Conservation (phyloP, 2,113 vertebrate genomes). For the Catagonus wagneri region DNA sequence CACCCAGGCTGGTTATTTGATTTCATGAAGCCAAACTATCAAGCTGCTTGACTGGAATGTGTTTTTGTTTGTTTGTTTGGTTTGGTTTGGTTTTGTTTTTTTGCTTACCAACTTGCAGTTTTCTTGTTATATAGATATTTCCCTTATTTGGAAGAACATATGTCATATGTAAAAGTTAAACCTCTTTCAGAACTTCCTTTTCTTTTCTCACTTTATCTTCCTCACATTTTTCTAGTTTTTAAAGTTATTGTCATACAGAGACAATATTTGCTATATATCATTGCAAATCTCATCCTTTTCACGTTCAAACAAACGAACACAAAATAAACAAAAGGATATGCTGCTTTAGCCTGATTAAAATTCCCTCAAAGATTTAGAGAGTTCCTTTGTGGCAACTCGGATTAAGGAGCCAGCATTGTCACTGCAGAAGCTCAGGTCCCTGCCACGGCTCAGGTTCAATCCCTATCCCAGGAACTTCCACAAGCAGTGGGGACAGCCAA, state of each 20-base stretch:
- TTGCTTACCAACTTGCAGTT: not conserved
- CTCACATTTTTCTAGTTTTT: not conserved
- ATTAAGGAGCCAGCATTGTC: no score
- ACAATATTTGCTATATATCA: not conserved
- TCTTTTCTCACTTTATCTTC: not conserved
- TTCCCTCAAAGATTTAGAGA: not conserved
- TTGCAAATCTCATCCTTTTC: constrained; percentile 1
- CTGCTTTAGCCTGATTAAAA: constrained; percentile 11
- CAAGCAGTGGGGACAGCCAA: no score
- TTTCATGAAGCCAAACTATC: not conserved
- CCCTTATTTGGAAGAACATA: not conserved
- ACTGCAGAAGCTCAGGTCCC: no score
- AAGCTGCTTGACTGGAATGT: not conserved
- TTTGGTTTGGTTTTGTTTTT: not conserved
- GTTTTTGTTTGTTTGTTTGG: no score
- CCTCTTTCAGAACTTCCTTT: not conserved
- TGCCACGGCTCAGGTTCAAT: no score
- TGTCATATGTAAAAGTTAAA: not conserved
- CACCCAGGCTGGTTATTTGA: not conserved
- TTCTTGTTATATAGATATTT: not conserved
- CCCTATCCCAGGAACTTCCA: no score
- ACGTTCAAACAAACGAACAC: not conserved
- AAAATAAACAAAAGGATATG: not conserved
- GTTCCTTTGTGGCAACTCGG: no score
- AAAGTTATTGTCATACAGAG: not conserved